phyloP scores from a whole-genome alignment of 1,140 invertebrate genomes.

The Pogonomyrmex barbatus region DNA sequence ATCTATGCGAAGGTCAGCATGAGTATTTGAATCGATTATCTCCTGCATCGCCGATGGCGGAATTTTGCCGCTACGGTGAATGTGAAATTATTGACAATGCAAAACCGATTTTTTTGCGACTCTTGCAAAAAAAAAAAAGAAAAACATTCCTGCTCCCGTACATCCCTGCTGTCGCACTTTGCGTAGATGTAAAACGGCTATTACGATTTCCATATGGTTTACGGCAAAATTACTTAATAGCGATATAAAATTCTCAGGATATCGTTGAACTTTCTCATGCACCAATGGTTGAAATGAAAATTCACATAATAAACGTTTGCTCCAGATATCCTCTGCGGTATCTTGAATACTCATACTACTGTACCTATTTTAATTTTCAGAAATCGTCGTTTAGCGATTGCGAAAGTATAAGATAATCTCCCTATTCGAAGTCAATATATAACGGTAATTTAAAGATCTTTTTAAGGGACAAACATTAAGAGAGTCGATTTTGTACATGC shows the following conservation, averaged over 20 bases:
- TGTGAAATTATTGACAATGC: background rate
- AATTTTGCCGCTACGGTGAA: background rate
- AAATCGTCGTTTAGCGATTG: background rate
- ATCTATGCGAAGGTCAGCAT: constrained; percentile 43
- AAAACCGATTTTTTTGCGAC: constrained; percentile 11
- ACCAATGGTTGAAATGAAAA: constrained; percentile 14
- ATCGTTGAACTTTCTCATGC: constrained; percentile 41
- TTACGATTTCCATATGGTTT: background rate
- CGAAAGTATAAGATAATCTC: constrained; percentile 34
- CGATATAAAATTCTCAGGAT: background rate
- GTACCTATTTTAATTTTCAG: constrained; percentile 1
- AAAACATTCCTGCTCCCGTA: constrained; percentile 19
- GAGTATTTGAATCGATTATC: constrained; percentile 31
- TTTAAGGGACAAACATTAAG: constrained; percentile 3
- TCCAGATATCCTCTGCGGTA: background rate
- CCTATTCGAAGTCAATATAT: constrained; percentile 41
- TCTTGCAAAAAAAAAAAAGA: background rate
- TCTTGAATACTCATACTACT: background rate
- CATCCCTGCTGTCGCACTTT: background rate
- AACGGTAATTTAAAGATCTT: constrained; percentile 4
- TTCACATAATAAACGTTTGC: background rate
- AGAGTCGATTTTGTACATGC: constrained; percentile 34
- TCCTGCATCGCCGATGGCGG: background rate
- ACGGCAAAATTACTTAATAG: background rate
- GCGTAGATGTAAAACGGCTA: background rate